phyloP scores from a whole-genome alignment of 2,113 vertebrate species.

The Seriola aureovittata region DNA sequence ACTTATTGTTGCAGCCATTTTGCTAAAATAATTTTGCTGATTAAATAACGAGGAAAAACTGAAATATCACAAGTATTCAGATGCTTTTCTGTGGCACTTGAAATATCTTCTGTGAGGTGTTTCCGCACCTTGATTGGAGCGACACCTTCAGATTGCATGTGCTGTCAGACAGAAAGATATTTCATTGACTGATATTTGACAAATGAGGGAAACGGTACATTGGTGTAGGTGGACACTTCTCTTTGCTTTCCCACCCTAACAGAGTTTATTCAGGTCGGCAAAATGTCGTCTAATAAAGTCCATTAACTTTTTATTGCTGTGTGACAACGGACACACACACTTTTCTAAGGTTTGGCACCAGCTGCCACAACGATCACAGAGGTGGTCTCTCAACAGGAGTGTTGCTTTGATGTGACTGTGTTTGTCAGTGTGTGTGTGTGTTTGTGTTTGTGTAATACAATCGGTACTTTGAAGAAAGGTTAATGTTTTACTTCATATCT shows the following conservation, averaged over 20 bases:
- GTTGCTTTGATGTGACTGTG: constrained; percentile 54
- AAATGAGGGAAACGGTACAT: not conserved
- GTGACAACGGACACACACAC: constrained; percentile 36
- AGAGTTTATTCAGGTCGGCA: not conserved
- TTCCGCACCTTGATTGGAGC: no score
- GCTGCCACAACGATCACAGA: constrained; percentile 67
- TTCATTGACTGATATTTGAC: not conserved
- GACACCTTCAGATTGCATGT: not conserved
- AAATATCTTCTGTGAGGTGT: no score
- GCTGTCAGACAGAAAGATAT: not conserved
- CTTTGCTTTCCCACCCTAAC: not conserved
- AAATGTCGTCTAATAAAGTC: constrained; percentile 39
- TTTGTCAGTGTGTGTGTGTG: not conserved
- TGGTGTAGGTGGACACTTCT: constrained; percentile 8
- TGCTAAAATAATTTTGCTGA: no score
- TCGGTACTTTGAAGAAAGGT: constrained; percentile 23
- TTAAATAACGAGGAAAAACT: no score
- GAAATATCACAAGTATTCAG: no score
- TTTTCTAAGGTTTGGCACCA: constrained; percentile 58
- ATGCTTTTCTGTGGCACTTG: no score
- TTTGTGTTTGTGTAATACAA: not conserved
- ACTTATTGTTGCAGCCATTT: no score
- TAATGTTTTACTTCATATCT: constrained; percentile 44
- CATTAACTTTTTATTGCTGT: constrained; percentile 45
- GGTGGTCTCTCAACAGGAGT: constrained; percentile 70